These are phyloP conservation scores for Oryzias celebensis DNA, from an alignment of 2,113 vertebrate genomes.

Conservation along the genomic window DNA sequence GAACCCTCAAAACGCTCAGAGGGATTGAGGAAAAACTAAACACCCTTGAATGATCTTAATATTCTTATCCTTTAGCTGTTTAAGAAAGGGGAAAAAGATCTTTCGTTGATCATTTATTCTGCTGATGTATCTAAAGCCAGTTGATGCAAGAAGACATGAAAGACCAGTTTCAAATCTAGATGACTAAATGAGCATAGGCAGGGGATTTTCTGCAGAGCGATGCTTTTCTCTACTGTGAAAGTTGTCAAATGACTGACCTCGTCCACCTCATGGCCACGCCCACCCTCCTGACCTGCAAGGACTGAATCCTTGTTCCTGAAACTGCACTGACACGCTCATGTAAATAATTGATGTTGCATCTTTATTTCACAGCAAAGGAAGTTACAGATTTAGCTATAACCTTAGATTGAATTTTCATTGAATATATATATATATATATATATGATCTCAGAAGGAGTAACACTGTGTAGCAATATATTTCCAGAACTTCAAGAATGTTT, in stretches of 20 bases:
- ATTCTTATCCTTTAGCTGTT: slow-evolving; percentile 28
- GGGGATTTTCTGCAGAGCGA: slow-evolving; percentile 34
- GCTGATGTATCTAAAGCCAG: slow-evolving; percentile 53
- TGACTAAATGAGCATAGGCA: slow-evolving; percentile 13
- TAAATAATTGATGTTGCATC: slow-evolving; percentile 53
- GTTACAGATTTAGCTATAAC: slow-evolving; percentile 47
- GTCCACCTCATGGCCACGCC: slow-evolving; percentile 22
- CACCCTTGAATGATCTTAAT: slow-evolving; percentile 37
- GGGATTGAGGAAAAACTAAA: slow-evolving; percentile 7
- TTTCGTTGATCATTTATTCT: slow-evolving; percentile 40
- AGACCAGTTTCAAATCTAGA: slow-evolving; percentile 23
- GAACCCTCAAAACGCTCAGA: slow-evolving; percentile 11
- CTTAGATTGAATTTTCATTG: slow-evolving; percentile 71
- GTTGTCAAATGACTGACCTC: slow-evolving; percentile 20
- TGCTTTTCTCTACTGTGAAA: slow-evolving; percentile 49
- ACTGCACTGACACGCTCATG: slow-evolving; percentile 49
- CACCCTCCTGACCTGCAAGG: slow-evolving; percentile 17
- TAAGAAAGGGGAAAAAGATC: background rate
- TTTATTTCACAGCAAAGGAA: slow-evolving; percentile 31
- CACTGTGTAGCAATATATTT: slow-evolving; percentile 79
- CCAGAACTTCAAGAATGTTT: slow-evolving; percentile 77
- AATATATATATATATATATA: slow-evolving; percentile 68
- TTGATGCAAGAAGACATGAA: slow-evolving; percentile 48
- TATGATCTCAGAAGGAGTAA: slow-evolving; percentile 71
- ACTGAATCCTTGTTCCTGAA: slow-evolving; percentile 32